phyloP scores from a whole-genome alignment of 2,113 vertebrate genomes.

The Cynopterus brachyotis region DNA sequence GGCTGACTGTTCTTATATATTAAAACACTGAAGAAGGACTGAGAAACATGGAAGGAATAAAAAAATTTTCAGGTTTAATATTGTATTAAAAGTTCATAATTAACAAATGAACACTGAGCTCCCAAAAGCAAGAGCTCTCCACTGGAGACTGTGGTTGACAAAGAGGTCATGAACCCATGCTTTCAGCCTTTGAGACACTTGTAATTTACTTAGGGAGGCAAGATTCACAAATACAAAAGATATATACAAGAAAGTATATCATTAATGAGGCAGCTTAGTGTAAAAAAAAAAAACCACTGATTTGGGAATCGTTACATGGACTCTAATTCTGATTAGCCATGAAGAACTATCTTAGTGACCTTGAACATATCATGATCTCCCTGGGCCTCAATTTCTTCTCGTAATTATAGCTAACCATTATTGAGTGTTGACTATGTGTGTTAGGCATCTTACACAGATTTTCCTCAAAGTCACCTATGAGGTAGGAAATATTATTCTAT shows the following conservation, averaged over 20 bases:
- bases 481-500: neutral
- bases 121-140: neutral
- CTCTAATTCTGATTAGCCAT: neutral
- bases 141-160: neutral
- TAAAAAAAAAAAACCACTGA: slow-evolving; percentile 33
- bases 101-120: neutral
- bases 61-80: slow-evolving; percentile 26
- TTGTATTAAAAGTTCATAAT: neutral
- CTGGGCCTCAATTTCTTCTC: neutral
- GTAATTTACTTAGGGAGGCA: neutral
- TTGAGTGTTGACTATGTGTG: neutral
- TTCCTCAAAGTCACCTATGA: neutral
- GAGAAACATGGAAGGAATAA: neutral
- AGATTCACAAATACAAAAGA: neutral
- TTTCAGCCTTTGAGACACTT: neutral
- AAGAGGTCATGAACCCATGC: neutral
- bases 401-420: neutral
- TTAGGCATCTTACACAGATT: neutral
- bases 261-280: neutral
- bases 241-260: neutral
- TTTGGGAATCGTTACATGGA: neutral
- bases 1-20: neutral
- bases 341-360: neutral
- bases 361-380: neutral
- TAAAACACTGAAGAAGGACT: neutral